phyloP scores from a whole-genome alignment of 2,888 invertebrate genomes.

The Catocala nupta region DNA sequence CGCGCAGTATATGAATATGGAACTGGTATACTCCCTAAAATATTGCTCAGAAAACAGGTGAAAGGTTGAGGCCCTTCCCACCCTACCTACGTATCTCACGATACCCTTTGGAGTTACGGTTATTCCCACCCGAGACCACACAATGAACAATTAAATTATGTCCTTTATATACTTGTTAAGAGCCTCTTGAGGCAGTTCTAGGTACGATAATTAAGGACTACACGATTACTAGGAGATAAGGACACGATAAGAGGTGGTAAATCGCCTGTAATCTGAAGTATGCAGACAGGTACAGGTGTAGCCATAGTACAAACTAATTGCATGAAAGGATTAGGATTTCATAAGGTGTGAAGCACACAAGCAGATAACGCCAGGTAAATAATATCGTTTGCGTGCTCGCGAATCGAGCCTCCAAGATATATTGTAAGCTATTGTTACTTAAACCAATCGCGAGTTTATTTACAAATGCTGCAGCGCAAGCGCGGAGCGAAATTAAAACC shows the following conservation, averaged over 20 bases:
- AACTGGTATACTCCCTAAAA: conserved; percentile 7
- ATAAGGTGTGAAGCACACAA: conserved; percentile 15
- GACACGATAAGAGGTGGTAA: conserved; percentile 17
- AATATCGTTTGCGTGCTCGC: conserved; percentile 46
- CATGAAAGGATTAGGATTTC: conserved; percentile 26
- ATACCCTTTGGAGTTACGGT: conserved; percentile 13
- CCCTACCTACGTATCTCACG: conserved; percentile 16
- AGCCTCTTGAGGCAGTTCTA: conserved; percentile 18
- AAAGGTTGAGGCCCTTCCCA: conserved; percentile 13
- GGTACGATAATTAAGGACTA: conserved; percentile 22
- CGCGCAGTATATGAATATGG: background rate
- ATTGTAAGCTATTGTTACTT: conserved; percentile 53
- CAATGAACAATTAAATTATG: conserved; percentile 29
- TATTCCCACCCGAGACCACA: conserved; percentile 19
- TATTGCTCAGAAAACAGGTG: conserved; percentile 21
- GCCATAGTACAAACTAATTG: conserved; percentile 41
- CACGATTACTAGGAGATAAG: conserved; percentile 22
- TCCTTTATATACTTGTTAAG: conserved; percentile 29
- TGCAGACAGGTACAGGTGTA: conserved; percentile 14
- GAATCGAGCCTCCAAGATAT: conserved; percentile 37
- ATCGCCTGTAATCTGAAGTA: conserved; percentile 22
- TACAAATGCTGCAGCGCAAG: conserved; percentile 55
- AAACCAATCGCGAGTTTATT: conserved; percentile 68
- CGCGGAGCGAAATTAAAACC: conserved; percentile 80
- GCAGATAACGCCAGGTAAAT: conserved; percentile 40